Percentiles rank a stretch among this genome's conserved stretches.
phyloP scores from a whole-genome alignment of 30 jellyfish, hydroid and myxozoan species.

The Chironex yamaguchii region DNA sequence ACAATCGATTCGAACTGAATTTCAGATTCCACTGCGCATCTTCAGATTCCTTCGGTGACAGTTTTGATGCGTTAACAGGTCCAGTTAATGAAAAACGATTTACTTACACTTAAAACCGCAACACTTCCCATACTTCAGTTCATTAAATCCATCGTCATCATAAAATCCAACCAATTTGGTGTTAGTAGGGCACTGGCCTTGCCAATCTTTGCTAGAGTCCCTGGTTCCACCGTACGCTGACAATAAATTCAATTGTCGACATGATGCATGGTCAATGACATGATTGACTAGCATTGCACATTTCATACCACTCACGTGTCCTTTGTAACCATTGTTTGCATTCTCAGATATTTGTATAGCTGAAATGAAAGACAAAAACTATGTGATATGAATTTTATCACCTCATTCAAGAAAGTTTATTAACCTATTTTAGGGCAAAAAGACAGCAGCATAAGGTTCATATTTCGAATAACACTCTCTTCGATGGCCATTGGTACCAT shows the following conservation, averaged over 20 bases:
- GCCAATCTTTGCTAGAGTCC: constrained; percentile 67
- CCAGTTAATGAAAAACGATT: too few species aligned
- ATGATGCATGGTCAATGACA: constrained; percentile 39
- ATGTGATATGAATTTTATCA: too few species aligned
- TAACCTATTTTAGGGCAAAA: too few species aligned
- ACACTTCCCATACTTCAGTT: constrained; percentile 76
- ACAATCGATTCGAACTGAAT: too few species aligned
- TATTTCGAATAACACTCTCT: too few species aligned
- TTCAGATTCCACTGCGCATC: neutral
- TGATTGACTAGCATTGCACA: constrained; percentile 71
- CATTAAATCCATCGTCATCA: constrained; percentile 37
- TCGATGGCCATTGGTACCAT: too few species aligned
- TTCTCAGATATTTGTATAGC: constrained; percentile 57
- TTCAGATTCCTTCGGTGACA: too few species aligned
- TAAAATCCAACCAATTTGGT: constrained; percentile 74
- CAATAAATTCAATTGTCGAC: constrained; percentile 47
- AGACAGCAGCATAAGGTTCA: too few species aligned
- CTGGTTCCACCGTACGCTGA: neutral
- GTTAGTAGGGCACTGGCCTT: constrained; percentile 73
- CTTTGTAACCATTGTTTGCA: neutral
- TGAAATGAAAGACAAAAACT: neutral
- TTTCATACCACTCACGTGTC: constrained; percentile 58
- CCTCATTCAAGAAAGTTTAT: too few species aligned
- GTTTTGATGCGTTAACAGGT: too few species aligned
- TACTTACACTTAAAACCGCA: constrained; percentile 71